Percentiles rank a stretch among this genome's conserved stretches.
Evolutionary conservation across 2,113 vertebrate species (phyloP).

Genomic region (Pycnonotus jocosus): DNA sequence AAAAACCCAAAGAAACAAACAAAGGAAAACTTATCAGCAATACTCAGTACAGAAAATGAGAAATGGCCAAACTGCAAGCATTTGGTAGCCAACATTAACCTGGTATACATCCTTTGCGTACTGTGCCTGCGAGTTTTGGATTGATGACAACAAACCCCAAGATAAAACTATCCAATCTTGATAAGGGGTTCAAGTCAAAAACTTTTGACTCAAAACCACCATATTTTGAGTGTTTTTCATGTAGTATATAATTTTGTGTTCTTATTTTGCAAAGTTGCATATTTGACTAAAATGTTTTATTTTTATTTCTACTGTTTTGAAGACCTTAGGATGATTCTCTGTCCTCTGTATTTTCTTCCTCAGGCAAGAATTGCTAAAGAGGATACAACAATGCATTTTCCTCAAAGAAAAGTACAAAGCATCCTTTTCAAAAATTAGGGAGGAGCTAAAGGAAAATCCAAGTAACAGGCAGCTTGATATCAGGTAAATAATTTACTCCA

Average conservation of each 20-base stretch:
- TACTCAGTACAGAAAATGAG: neutral
- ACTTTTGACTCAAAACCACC: neutral
- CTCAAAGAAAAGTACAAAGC: conserved; percentile 75
- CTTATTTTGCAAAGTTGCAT: neutral
- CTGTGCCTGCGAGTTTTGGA: neutral
- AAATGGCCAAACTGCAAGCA: neutral
- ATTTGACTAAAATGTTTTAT: neutral
- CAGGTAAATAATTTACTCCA: conserved; percentile 62
- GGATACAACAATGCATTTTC: conserved; percentile 69
- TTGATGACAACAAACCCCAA: neutral
- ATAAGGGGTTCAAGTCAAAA: neutral
- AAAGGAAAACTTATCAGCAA: neutral
- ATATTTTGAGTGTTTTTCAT: neutral
- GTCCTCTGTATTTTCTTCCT: neutral
- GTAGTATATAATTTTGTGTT: neutral
- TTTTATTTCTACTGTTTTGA: neutral
- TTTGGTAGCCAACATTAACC: neutral
- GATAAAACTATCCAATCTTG: neutral
- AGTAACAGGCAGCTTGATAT: conserved; percentile 74
- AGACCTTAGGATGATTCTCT: neutral
- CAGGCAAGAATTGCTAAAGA: conserved; percentile 73
- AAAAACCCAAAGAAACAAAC: neutral
- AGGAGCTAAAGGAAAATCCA: conserved; percentile 68
- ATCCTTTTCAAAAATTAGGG: conserved; percentile 71
- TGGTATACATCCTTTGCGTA: neutral